Evolutionary conservation across 2,888 invertebrate genomes (phyloP).

Genomic region (Yponomeuta evonymella): DNA sequence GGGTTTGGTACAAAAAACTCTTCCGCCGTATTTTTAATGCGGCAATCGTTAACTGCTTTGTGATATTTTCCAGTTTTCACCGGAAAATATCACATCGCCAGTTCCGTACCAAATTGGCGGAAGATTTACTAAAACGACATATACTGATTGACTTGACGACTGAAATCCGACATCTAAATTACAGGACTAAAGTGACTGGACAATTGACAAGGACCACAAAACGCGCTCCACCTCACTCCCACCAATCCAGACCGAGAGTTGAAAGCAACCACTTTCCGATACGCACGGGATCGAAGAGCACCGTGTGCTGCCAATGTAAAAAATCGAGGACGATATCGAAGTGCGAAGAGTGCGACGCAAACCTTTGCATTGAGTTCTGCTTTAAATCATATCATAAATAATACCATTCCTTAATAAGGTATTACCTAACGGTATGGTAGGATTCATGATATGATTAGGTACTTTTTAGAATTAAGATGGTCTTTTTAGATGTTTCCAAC

Average conservation of each 20-base stretch:
- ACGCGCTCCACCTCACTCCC: neutral
- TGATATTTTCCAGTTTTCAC: constrained; percentile 4
- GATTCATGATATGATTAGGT: neutral
- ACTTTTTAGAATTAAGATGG: constrained; percentile 4
- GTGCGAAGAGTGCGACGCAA: constrained; percentile 10
- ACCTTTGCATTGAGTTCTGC: constrained; percentile 8
- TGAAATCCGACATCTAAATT: constrained; percentile 11
- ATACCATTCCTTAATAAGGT: neutral
- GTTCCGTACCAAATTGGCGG: constrained; percentile 13
- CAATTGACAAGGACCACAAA: neutral
- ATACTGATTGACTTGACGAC: constrained; percentile 5
- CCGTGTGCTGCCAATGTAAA: neutral
- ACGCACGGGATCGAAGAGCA: neutral
- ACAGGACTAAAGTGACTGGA: neutral
- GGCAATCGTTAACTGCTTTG: constrained; percentile 12
- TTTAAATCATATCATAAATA: constrained; percentile 6
- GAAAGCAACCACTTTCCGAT: constrained; percentile 3
- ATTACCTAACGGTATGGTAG: constrained; percentile 4
- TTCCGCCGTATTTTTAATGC: constrained; percentile 19
- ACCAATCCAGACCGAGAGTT: neutral
- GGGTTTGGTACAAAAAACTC: constrained; percentile 28
- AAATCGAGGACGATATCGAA: constrained; percentile 6
- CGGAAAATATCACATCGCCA: constrained; percentile 1
- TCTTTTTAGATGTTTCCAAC: neutral
- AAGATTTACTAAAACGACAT: constrained; percentile 12